Evolutionary conservation across 1,140 invertebrate genomes (phyloP), one percentile per base, ranked within the genome.

Genomic region (Lepidurus arcticus): DNA sequence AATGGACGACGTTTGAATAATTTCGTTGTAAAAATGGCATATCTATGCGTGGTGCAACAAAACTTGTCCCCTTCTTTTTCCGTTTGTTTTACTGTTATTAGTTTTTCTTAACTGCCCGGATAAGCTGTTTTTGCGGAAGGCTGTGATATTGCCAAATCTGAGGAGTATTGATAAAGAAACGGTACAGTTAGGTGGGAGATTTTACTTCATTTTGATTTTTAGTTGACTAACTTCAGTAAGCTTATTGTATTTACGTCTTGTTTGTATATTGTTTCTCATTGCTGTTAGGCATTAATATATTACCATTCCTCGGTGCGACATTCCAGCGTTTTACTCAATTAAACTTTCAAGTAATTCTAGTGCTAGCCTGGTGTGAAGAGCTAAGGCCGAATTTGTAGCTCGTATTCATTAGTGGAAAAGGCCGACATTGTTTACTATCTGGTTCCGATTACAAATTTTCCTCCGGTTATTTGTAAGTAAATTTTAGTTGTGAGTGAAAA

Each of bases 341-440:
- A 65, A 65, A 47, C 45, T 2, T 11, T 47, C 45, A 47, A 10
- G 4, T 10, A 16, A 10, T 47, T 47, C 10, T 47, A 10, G 45
- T 8, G 45, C 21, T 65, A 65, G 53, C 53, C 53, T 65, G 21
- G 13, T 65, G 8, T 7, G 53, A 65, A 34, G 6, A 13, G 13
- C 53, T 1, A 1, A 1, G 1, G 8, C 53, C n/a, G 16, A 16
- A 13, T 65, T 9, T 7, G 8, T 16, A 5, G n/a, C 53, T 65
- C 53, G 53, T 4, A 65, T 65, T 65, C 53, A 13, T 7, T 7
- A 16, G 8, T 21, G 53, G 16, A 65, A 65, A 65, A 65, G 53
- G 53, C 53, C 53, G 53, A 65, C 53, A 65, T 65, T 65, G 53
- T 65, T 65, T 65, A 65, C 53, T 65, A 65, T 65, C 21, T 11